Percentiles rank a stretch among this genome's conserved stretches.
Conservation (phyloP, 2,113 vertebrate species). For the Dromiciops gliroides region DNA sequence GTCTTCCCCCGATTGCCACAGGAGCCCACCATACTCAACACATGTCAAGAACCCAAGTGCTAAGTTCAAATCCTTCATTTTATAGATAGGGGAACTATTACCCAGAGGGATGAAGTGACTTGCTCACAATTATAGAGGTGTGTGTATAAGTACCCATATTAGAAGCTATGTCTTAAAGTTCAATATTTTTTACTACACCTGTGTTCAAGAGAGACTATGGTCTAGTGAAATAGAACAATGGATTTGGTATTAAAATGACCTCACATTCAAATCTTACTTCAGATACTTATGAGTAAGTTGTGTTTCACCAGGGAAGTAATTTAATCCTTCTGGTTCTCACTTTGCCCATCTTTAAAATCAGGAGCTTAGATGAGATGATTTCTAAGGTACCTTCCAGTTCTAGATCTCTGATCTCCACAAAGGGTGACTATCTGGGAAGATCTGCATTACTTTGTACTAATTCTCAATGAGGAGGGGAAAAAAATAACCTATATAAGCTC, state of each 20-base stretch:
- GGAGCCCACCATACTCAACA: not conserved
- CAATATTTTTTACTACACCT: not conserved
- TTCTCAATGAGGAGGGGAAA: not conserved
- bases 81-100: not conserved
- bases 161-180: not conserved
- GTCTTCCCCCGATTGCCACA: not conserved
- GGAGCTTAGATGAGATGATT: not conserved
- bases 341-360: not conserved
- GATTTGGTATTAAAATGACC: not conserved
- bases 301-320: not conserved
- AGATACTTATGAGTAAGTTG: not conserved
- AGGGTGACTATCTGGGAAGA: not conserved
- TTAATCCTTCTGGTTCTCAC: not conserved
- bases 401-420: not conserved
- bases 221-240: not conserved
- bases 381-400: not conserved
- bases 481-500: not conserved
- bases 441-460: not conserved
- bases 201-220: not conserved
- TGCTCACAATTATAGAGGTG: too few species aligned
- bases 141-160: too few species aligned
- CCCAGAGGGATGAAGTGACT: not conserved
- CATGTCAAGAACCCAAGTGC: not conserved
- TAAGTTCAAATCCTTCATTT: not conserved
- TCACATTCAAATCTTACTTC: not conserved